Evolutionary conservation across 1,140 invertebrate genomes (phyloP).

Genomic region (Microplitis demolitor): DNA sequence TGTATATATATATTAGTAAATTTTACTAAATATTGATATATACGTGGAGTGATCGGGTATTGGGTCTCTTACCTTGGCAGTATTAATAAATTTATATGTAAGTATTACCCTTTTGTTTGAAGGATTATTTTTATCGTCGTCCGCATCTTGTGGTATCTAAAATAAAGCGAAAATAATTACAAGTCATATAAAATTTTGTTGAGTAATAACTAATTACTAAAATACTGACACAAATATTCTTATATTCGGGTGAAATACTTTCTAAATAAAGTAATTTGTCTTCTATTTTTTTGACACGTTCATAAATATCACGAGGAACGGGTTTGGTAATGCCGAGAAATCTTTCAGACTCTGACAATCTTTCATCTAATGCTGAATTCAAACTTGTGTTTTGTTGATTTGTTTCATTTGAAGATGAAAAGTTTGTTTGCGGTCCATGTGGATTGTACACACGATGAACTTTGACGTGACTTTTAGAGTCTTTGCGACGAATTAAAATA

Average conservation of each 20-base stretch:
- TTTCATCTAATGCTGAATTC: conserved; percentile 62
- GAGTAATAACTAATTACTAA: background rate
- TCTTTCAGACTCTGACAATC: conserved; percentile 64
- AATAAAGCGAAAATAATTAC: background rate
- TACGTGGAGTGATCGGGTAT: too few relatives aligned
- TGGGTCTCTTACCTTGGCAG: background rate
- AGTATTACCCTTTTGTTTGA: too few relatives aligned
- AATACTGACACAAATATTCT: conserved; percentile 66
- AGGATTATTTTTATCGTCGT: background rate
- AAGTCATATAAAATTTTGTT: background rate
- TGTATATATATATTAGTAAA: too few relatives aligned
- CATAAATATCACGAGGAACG: conserved; percentile 65
- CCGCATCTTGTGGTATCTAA: background rate
- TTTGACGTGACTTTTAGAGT: conserved; percentile 73
- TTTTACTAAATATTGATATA: too few relatives aligned
- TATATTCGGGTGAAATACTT: conserved; percentile 74
- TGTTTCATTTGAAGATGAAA: conserved; percentile 28
- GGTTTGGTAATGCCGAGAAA: conserved; percentile 63
- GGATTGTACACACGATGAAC: conserved; percentile 67
- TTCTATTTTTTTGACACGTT: conserved; percentile 70
- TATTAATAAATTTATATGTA: background rate
- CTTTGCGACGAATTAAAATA: conserved; percentile 66
- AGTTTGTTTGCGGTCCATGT: conserved; percentile 65
- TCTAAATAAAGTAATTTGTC: conserved; percentile 70
- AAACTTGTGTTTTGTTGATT: conserved; percentile 33